Evolutionary conservation across 1,140 invertebrate species (phyloP).

Genomic region (Apocrypta bakeri): DNA sequence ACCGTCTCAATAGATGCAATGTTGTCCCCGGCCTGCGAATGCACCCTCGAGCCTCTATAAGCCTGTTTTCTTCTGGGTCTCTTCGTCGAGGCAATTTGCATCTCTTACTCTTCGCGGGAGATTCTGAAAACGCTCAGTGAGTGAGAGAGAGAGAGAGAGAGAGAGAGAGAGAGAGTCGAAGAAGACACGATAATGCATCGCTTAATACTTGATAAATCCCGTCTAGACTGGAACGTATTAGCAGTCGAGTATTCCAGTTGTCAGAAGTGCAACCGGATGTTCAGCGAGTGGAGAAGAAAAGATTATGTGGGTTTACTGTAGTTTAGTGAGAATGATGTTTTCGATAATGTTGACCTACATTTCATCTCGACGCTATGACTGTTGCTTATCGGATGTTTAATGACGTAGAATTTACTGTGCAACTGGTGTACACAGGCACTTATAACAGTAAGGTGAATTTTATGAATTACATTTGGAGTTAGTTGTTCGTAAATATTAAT

Average conservation of each 20-base stretch:
- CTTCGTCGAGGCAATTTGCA: conserved; percentile 57
- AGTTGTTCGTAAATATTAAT: too few species aligned
- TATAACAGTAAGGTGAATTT: too few species aligned
- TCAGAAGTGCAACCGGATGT: background rate
- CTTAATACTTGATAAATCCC: conserved; percentile 55
- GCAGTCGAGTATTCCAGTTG: background rate
- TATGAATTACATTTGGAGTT: too few species aligned
- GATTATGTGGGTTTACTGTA: too few species aligned
- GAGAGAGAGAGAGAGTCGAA: too few species aligned
- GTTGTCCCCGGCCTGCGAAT: conserved; percentile 54
- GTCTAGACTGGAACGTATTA: background rate
- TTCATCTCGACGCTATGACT: too few species aligned
- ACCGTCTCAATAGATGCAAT: conserved; percentile 59
- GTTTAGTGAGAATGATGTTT: too few species aligned
- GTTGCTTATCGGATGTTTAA: too few species aligned
- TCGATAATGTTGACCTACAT: background rate
- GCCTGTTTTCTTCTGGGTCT: conserved; percentile 47
- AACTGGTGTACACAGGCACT: too few species aligned
- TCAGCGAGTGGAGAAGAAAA: background rate
- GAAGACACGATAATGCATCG: conserved; percentile 50
- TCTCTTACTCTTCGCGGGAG: conserved; percentile 53
- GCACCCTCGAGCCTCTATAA: conserved; percentile 57
- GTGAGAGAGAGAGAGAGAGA: too few species aligned
- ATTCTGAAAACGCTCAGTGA: background rate
- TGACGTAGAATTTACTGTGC: too few species aligned